Base-by-base conservation (phyloP, 2,797 vertebrate species). In the Lophius americanus region DNA sequence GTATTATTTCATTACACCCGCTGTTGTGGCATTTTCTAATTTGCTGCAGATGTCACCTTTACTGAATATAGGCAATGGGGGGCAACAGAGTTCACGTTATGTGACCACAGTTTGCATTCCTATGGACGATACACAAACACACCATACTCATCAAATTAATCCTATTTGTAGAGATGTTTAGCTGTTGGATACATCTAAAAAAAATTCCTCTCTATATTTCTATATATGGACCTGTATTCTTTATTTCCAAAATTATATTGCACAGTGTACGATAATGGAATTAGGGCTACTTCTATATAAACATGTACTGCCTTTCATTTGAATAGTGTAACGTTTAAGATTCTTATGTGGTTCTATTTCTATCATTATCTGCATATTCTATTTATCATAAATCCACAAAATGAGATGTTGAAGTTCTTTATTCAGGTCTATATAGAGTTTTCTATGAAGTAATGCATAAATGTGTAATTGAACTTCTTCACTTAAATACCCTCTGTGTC, bases 11-110 rank as follows among this genome's bases (percentile, higher is more conserved):
- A 6, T 53, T 62, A 0, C 2, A 56, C 1, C 10, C 0, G 0
- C 14, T 57, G 9, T 42, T 54, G 64, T 7, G 3, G 8, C 5
- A 9, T 56, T 51, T 2, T 38, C 53, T 8, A 9, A 4, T 6
- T 23, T 69, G 32, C 23, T 42, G 41, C n/a, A n/a, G 8, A 58
- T 48, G 12, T 36, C 2, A 7, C 6, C 5, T 32, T 2, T 57
- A 9, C 48, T 36, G 12, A 37, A 58, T 48, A 10, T n/a, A 35
- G 33, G 1, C 85, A 70, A 51, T 36, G 82, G 83, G 3, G 75
- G 75, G 51, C 8, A 10, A 76, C 61, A 87, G 7, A 84, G 67
- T 48, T 48, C 70, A 64, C 14, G 38, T 5, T 3, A 64, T 61
- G 32, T 47, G 46, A 44, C 9, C 42, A 8, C 9, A 3, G 9